These are phyloP conservation scores for Lacerta viridis DNA, from an alignment of 2,797 vertebrate genomes.

Conservation along the genomic window DNA sequence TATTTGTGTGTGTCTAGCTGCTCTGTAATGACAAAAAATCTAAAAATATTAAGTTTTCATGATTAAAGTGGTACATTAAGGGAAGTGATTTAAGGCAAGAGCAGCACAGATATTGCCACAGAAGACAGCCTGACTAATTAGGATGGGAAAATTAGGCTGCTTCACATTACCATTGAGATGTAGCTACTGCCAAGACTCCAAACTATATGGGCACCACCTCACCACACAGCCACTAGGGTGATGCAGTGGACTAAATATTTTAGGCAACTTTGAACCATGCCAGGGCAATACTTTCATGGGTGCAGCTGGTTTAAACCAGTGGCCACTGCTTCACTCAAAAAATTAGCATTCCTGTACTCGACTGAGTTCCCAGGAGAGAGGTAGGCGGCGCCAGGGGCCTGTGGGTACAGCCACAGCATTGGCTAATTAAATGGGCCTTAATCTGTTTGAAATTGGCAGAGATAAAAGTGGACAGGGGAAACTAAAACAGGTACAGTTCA, in stretches of 20 bases:
- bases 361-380: neutral
- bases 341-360: neutral
- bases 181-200: neutral
- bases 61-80: neutral
- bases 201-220: neutral
- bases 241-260: neutral
- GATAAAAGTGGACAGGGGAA: neutral
- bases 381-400: too few species aligned
- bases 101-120: neutral
- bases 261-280: neutral
- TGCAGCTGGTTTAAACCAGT: neutral
- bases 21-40: too few species aligned
- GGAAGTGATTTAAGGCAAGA: constrained; percentile 20
- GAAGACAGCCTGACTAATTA: neutral
- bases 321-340: neutral
- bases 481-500: neutral
- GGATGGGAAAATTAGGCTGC: neutral
- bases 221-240: neutral
- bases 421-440: neutral
- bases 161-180: neutral
- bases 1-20: neutral
- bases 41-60: neutral
- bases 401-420: too few species aligned
- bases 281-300: neutral
- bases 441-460: neutral